Conservation (phyloP, 2,797 vertebrate species). For the Protonibea diacanthus region DNA sequence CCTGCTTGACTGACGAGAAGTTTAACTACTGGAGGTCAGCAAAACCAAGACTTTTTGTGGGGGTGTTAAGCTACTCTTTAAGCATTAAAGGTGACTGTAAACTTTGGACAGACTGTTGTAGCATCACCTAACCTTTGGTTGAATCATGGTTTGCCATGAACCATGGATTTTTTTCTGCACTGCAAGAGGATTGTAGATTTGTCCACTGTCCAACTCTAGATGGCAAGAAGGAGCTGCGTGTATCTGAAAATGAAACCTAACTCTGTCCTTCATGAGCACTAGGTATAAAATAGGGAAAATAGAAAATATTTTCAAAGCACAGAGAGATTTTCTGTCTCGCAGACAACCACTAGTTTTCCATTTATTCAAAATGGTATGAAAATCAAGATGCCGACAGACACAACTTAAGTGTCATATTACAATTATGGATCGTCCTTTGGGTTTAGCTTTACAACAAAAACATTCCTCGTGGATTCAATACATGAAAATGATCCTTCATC, state of each 20-base stretch:
- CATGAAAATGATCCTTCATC: background rate
- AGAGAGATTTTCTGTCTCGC: background rate
- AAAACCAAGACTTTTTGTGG: background rate
- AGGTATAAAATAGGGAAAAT: background rate
- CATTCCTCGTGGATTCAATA: background rate
- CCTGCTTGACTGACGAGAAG: too few species aligned
- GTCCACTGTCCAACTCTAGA: background rate
- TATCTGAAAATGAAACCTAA: background rate
- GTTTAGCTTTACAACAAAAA: background rate
- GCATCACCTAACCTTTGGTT: background rate
- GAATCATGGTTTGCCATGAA: background rate
- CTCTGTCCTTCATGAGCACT: background rate
- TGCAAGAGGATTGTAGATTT: background rate
- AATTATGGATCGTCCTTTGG: background rate
- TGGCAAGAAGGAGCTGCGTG: constrained; percentile 1
- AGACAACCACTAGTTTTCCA: background rate
- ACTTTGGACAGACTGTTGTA: background rate
- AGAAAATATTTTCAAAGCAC: background rate
- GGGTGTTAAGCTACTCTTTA: background rate
- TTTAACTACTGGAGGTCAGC: background rate
- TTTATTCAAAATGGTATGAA: background rate
- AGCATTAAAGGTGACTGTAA: background rate
- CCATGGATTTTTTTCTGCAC: background rate
- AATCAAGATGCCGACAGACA: background rate
- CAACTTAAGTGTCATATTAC: background rate